These are phyloP conservation scores for Aphodius granarius DNA, from an alignment of 2,888 invertebrate species.

Conservation along the genomic window DNA sequence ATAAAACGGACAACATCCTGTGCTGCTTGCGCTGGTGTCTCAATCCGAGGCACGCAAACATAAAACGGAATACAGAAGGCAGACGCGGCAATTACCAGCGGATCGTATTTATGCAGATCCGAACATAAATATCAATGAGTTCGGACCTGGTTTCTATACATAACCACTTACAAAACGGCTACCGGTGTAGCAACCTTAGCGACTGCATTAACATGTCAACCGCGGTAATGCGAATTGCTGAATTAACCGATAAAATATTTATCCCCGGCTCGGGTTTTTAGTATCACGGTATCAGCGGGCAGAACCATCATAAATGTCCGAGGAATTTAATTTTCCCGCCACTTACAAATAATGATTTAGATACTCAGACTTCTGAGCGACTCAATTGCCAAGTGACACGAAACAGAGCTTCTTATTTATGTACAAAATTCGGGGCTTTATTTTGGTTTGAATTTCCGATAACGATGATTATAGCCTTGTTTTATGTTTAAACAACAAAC, in stretches of 20 bases:
- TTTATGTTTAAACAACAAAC: too few species aligned
- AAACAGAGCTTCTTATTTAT: too few species aligned
- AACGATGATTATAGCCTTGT: too few species aligned
- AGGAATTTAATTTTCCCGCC: constrained; percentile 13
- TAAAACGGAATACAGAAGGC: neutral
- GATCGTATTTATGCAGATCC: neutral
- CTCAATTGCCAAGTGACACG: neutral
- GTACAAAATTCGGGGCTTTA: too few species aligned
- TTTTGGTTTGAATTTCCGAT: too few species aligned
- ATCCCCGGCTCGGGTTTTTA: neutral
- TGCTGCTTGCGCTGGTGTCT: neutral
- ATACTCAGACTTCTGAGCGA: neutral
- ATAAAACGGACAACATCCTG: constrained; percentile 1
- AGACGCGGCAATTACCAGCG: neutral
- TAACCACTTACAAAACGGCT: neutral
- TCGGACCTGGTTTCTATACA: neutral
- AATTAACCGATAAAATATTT: neutral
- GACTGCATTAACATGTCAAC: neutral
- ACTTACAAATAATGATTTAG: neutral
- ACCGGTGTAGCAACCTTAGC: neutral
- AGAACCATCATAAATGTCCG: constrained; percentile 5
- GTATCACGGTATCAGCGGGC: neutral
- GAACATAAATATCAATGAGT: neutral
- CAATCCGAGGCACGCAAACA: neutral
- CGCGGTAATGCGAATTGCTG: neutral